Percentiles rank a stretch among this genome's conserved stretches.
Evolutionary conservation across 2,113 vertebrate species (phyloP).

Genomic region (Pristiophorus japonicus): DNA sequence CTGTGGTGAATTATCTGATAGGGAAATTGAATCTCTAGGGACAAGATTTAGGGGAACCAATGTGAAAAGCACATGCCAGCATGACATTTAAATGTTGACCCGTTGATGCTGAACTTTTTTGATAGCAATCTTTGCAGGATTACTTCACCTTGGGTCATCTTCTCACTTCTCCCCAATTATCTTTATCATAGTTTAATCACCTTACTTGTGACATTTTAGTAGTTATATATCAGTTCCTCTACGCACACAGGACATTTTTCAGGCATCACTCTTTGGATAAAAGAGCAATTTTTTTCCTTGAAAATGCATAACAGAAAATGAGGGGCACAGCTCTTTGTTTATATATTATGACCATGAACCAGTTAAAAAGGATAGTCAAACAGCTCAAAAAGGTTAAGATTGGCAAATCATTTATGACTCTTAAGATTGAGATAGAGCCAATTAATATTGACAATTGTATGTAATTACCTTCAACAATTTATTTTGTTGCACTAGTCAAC

Average conservation of each 20-base stretch:
- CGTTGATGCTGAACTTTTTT: not conserved
- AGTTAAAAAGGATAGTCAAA: not conserved
- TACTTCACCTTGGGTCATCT: not conserved
- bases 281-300: not conserved
- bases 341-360: not conserved
- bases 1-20: not conserved
- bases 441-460: not conserved
- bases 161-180: not conserved
- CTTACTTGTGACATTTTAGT: not conserved
- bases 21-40: conserved; percentile 1
- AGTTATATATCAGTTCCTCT: not conserved
- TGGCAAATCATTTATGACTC: too few species aligned
- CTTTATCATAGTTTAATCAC: conserved; percentile 20
- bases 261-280: not conserved
- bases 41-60: not conserved
- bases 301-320: not conserved
- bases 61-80: not conserved
- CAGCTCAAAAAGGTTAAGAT: not conserved
- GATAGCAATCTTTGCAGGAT: not conserved
- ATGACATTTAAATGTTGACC: not conserved
- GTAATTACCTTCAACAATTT: not conserved
- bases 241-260: not conserved
- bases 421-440: not conserved
- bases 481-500: not conserved
- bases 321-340: not conserved